Base-by-base conservation (phyloP, 2,797 vertebrate species). In the Neosilurus mollespiculum region DNA sequence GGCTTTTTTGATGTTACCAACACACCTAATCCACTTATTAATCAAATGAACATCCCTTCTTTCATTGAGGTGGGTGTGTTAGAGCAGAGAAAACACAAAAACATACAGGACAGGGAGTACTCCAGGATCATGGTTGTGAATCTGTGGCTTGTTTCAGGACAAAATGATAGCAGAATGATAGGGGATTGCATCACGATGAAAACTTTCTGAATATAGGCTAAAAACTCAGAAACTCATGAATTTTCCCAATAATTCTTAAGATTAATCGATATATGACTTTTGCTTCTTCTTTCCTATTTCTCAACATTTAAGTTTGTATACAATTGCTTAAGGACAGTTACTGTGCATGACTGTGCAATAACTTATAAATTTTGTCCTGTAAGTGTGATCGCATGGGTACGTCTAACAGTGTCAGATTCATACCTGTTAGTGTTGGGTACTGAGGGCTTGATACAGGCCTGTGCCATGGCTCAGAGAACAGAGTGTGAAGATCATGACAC, bases 221-320 rank as follows among this genome's bases (percentile, higher is more conserved):
- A 49, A 20, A 8, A 5, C 10, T 20, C 37, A 49, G 12, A 9
- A 70, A 70, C 66, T 49, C 2, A 0, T 30, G 7, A 56, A 3
- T 24, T 56, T 73, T 73, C 51, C 15, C 15, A 30, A 10, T 24
- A 26, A 72, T 53, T 72, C 14, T 24, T 34, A 18, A 30, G 16
- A 15, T 56, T 73, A 18, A 30, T 24, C 8, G 1, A 4, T 20
- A n/a, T 16, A 9, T 0, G 24, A 2, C 7, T 56, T 73, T 73
- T 20, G 9, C 53, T 8, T 6, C 51, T 53, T 54, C 24, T 8
- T 30, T 73, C 15, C 15, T 10, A 12, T 65, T 75, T 16, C 11
- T 83, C 70, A 54, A 22, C 9, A 62, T 24, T 54, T 51, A 79
- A 64, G 79, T 81, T 84, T 14, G 24, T 82, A 70, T 71, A 24